Base-by-base conservation (phyloP, 2,797 vertebrate genomes). In the Scolopax rusticola region DNA sequence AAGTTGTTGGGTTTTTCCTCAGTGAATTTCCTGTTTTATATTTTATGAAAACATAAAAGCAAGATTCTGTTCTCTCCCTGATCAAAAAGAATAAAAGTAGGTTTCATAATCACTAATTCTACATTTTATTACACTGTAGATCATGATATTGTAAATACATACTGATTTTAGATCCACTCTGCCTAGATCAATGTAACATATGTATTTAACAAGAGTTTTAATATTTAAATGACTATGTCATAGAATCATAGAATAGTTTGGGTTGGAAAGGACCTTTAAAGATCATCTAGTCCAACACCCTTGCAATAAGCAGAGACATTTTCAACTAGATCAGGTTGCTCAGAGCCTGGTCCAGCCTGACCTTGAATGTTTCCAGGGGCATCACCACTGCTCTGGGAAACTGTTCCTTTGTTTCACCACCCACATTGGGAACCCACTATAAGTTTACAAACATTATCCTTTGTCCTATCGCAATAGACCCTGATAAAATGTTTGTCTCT, bases 21-120 rank as follows among this genome's bases (percentile, higher is more conserved):
- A 68, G 47, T 17, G 54, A 95, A 87, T 91, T 94, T 94, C 76
- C 50, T 96, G 90, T 91, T 59, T 64, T 97, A 60, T 97, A 97
- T 95, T 87, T 30, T 38, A 86, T 87, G 38, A 64, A 61, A 81
- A 68, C 70, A 88, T 87, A 50, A 78, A 86, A 80, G 10, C 8
- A 89, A 91, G 69, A 77, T 90, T 75, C 27, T 53, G 6, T 89
- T 83, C 43, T 12, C 7, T 69, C 5, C 21, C 25, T 86, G 28
- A 32, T 50, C 0, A 61, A 68, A 85, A 87, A 79, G 56, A 59
- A 41, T 17, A 40, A 77, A 76, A 71, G 12, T 16, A 71, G 23
- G n/a, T 89, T 91, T 82, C 43, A 54, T 90, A 89, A 85, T 79
- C 16, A 69, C 25, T 70, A 88, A 80, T 91, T 96, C 28, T 77